These are phyloP conservation scores for Galbula dea DNA, from an alignment of 2,113 vertebrate species.

Conservation along the genomic window DNA sequence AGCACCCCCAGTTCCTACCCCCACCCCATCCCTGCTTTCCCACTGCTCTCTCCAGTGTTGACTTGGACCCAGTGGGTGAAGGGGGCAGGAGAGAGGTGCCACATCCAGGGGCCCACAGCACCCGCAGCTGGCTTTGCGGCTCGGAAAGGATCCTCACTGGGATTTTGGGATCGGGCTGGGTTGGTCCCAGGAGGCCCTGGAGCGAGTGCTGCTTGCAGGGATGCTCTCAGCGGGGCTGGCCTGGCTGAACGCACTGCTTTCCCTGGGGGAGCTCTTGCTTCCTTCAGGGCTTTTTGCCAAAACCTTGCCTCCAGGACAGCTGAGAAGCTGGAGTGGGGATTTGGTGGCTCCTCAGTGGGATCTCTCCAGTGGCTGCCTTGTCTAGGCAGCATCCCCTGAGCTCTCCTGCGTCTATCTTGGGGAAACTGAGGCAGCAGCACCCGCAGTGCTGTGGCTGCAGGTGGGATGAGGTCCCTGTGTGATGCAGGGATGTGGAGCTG, in stretches of 20 bases:
- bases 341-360: neutral
- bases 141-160: neutral
- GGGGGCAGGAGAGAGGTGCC: neutral
- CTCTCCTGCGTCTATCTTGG: rapidly evolving
- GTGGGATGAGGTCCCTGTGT: neutral
- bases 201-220: neutral
- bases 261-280: neutral
- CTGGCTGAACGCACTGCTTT: neutral
- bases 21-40: neutral
- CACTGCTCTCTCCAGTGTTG: neutral
- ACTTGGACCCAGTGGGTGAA: rapidly evolving
- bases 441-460: neutral
- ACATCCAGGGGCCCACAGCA: neutral
- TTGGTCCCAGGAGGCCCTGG: neutral
- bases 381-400: neutral
- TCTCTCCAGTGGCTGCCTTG: neutral
- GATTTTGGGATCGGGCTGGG: neutral
- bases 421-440: neutral
- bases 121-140: neutral
- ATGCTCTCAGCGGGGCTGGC: neutral
- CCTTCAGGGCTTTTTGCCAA: neutral
- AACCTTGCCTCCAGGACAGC: rapidly evolving
- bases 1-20: neutral
- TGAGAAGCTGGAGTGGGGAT: neutral
- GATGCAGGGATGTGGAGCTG: rapidly evolving